Conservation (phyloP, 2,113 vertebrate genomes). For the Colinus virginianus region DNA sequence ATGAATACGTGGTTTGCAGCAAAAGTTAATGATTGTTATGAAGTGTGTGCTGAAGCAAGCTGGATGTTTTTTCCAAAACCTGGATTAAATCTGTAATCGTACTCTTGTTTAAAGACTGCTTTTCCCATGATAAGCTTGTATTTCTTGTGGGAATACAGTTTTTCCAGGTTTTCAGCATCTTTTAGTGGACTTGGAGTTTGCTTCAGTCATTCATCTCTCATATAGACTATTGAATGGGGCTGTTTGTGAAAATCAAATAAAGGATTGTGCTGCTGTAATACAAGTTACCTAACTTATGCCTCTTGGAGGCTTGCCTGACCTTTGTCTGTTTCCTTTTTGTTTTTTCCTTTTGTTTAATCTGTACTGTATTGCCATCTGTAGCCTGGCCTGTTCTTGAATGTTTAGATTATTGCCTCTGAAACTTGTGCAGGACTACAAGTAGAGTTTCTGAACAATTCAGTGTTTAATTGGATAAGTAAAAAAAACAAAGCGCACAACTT, state of each 20-base stretch:
- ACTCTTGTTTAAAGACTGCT: not conserved
- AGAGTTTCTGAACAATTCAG: not conserved
- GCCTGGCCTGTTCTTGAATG: not conserved
- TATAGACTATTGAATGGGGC: conserved; percentile 44
- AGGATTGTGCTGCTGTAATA: conserved; percentile 49
- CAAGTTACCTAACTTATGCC: conserved; percentile 43
- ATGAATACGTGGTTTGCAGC: not conserved
- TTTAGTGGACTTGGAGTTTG: conserved; percentile 37
- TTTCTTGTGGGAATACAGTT: conserved; percentile 33
- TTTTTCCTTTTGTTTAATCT: conserved; percentile 31
- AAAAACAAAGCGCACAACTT: not conserved
- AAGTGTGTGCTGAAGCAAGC: conserved; percentile 20
- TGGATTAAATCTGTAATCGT: conserved; percentile 2
- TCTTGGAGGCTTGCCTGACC: conserved; percentile 53
- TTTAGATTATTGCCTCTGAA: conserved; percentile 1
- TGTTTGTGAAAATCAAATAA: conserved; percentile 61
- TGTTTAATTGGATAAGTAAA: not conserved
- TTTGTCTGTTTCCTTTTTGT: conserved; percentile 57
- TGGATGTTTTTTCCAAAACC: conserved; percentile 25
- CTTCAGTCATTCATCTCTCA: conserved; percentile 36
- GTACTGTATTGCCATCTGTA: not conserved
- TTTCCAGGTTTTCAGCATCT: conserved; percentile 7
- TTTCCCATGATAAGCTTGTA: not conserved
- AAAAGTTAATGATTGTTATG: not conserved
- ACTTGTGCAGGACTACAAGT: not conserved